These are phyloP conservation scores for Hydropsyche betteni DNA, from an alignment of 2,888 invertebrate species.

Conservation along the genomic window DNA sequence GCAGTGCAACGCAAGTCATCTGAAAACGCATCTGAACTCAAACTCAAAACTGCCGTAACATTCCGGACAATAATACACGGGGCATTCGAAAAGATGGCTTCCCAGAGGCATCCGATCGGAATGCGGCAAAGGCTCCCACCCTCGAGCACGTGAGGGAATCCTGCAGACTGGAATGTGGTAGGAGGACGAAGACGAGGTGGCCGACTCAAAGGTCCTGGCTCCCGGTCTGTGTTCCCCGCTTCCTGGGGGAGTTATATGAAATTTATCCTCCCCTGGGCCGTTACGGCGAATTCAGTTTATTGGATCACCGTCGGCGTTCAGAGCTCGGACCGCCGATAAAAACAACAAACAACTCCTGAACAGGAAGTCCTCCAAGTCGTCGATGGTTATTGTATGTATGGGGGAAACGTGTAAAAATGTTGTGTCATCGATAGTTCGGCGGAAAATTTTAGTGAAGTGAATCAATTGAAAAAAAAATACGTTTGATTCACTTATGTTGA, in stretches of 20 bases:
- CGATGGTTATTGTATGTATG: too few species aligned
- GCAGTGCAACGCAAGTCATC: too few species aligned
- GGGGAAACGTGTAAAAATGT: too few species aligned
- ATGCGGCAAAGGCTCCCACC: slow-evolving; percentile 27
- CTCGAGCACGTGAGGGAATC: not conserved
- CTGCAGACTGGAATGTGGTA: slow-evolving; percentile 19
- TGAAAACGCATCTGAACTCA: too few species aligned
- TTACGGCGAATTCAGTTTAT: slow-evolving; percentile 22
- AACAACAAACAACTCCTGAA: slow-evolving; percentile 21
- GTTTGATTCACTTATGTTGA: too few species aligned
- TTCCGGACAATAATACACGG: slow-evolving; percentile 29
- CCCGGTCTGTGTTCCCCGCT: not conserved
- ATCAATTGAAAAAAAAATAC: too few species aligned
- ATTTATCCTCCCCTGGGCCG: slow-evolving; percentile 32
- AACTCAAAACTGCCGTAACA: too few species aligned
- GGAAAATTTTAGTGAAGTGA: too few species aligned
- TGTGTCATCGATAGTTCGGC: too few species aligned
- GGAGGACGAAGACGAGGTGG: not conserved
- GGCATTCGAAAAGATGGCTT: slow-evolving; percentile 34
- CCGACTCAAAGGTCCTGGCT: slow-evolving; percentile 31
- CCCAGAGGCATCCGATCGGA: slow-evolving; percentile 35
- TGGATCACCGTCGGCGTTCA: slow-evolving; percentile 5
- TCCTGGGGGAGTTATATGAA: slow-evolving; percentile 23
- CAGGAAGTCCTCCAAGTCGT: not conserved
- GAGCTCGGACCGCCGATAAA: slow-evolving; percentile 6